Evolutionary conservation across 2,113 vertebrate genomes (phyloP), one percentile per base, ranked within the genome.

Genomic region (Antennarius striatus): DNA sequence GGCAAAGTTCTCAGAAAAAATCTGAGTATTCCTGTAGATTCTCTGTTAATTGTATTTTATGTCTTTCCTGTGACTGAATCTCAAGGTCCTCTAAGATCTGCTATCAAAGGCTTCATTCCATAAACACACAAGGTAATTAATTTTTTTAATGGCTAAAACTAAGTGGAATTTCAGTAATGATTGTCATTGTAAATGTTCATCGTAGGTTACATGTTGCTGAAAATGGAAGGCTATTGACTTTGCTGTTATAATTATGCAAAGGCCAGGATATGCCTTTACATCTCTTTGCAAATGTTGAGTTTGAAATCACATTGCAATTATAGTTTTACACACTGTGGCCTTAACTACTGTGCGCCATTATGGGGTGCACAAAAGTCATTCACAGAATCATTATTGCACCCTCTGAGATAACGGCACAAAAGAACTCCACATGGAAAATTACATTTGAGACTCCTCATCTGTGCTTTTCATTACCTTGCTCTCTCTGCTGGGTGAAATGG

Each of bases 391-490:
- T 93, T 93, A 93, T 90, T 83, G 90, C 87, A 87, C 90, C 89
- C 90, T 91, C 85, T 84, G 87, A 91, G 91, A 92, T 92, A 93
- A 91, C 87, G 58, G 84, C 88, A 91, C 90, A 91, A 92, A 92
- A 92, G 90, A 90, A 89, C 86, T 86, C 89, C 83, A 89, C 90
- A 85, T 88, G 82, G 90, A 92, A 93, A 93, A 93, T 93, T 92
- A 91, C 91, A 91, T 93, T 91, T 92, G 85, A 90, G 88, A 87
- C 89, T 85, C 89, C 87, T 92, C 87, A 87, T 92, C 90, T 91
- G 42, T 43, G 91, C 90, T 92, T 84, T 93, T 92, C 89, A 93
- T 93, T 93, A 93, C 91, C 88, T 85, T 79, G 87, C 83, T 89
- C 86, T 83, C 86, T 86, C 86, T 84, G 90, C 90, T 86, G 84